Base-by-base conservation (phyloP, 2,797 vertebrate species). In the Etheostoma perlongum region DNA sequence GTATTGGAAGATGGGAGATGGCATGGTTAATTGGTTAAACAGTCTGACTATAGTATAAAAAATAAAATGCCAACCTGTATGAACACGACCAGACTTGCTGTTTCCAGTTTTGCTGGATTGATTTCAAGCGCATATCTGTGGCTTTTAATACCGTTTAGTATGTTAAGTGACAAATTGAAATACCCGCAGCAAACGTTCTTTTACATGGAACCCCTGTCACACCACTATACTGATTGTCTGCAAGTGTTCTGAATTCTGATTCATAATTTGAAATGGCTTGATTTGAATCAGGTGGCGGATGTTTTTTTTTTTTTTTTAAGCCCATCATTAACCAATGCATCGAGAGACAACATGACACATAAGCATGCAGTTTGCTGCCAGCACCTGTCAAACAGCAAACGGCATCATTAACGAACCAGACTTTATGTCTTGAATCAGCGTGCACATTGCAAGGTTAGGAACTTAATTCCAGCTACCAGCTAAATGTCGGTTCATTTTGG, bases 1-100 rank as follows among this genome's bases (percentile, higher is more conserved):
- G 52, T 74, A 66, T 23, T 47, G 61, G 40, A 51, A 47, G 46
- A 52, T 68, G 10, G 25, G 58, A 68, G 63, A 44, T 69, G 23
- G 55, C 73, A 65, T 19, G 27, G 48, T 74, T 64, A 72, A 80
- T 72, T 61, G 14, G 21, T 82, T 79, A 51, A 72, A 83, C 49
- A 9, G 53, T 74, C 60, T 52, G 33, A 58, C 42, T 42, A 25
- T 27, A 57, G 9, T 52, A 46, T 47, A 67, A 78, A 68, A 67
- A 36, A 8, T 4, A 4, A 74, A 75, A 74, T 58, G 19, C 33
- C 72, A 80, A 42, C 81, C 62, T 81, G 88, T 63, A 53, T n/a
- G 7, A 82, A 77, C 79, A 65, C 71, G 83, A 85, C 46, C 54
- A 78, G 72, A 84, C 88, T 73, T 76, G 72, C 52, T 53, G 33